Conservation (phyloP, 2,797 vertebrate species). For the Karalla daura region DNA sequence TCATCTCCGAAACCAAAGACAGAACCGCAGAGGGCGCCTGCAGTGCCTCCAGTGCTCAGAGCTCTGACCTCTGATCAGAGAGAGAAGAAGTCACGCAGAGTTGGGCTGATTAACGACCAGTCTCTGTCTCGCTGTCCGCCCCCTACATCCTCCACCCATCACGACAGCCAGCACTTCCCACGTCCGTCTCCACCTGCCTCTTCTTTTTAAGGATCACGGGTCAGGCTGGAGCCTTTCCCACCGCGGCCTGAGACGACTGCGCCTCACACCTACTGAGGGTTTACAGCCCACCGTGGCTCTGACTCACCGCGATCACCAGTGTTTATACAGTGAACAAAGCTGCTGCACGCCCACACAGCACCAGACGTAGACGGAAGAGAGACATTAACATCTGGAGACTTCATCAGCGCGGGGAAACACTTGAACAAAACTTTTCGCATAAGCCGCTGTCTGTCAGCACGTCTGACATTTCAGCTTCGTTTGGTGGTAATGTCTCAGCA, state of each 20-base stretch:
- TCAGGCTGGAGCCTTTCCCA: background rate
- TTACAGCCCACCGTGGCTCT: background rate
- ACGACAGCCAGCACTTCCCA: conserved; percentile 9
- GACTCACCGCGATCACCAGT: background rate
- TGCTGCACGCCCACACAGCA: too few relatives aligned
- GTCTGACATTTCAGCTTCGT: background rate
- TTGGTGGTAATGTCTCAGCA: background rate
- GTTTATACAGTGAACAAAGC: background rate
- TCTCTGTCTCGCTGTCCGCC: background rate
- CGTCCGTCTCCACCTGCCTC: background rate
- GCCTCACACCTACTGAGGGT: background rate
- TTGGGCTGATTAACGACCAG: conserved; percentile 48
- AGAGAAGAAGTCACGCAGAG: conserved; percentile 40
- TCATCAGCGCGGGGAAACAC: too few relatives aligned
- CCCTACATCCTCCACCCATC: conserved; percentile 22
- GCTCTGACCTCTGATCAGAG: conserved; percentile 47
- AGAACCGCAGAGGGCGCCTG: conserved; percentile 46
- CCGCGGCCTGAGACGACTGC: background rate
- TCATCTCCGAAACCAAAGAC: conserved; percentile 34
- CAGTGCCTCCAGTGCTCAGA: conserved; percentile 38
- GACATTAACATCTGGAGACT: background rate
- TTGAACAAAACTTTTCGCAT: too few relatives aligned
- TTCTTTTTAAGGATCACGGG: background rate
- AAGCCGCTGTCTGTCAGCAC: background rate
- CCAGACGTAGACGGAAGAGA: background rate